Evolutionary conservation across 2,797 vertebrate species (phyloP), one percentile per base, ranked within the genome.

Genomic region (Gadopsis bispinosus): DNA sequence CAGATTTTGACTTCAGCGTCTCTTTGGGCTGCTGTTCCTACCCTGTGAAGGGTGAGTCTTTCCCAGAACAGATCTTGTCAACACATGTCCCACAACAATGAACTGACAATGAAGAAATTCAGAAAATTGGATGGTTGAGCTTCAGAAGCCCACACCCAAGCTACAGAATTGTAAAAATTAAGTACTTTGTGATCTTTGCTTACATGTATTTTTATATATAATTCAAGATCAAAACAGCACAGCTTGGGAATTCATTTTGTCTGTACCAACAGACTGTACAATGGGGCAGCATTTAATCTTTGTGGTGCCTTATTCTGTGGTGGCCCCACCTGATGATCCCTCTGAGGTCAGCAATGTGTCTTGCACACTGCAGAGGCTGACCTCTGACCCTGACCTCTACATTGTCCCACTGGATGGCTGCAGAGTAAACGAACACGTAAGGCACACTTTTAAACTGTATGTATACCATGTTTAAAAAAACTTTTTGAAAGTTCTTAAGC

Each of bases 311-410:
- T 69, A 81, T 50, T 83, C 67, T 54, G 56, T 89, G 12, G 0
- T 59, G 12, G 19, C 22, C 17, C 29, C 53, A 11, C n/a, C 51
- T 1, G 35, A 43, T 69, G 7, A 13, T 3, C 51, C 54, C 1
- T 74, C 82, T 26, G 75, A 73, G 29, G 43, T 45, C 79, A 56
- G 60, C 7, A 39, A 79, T 20, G 61, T 19, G 20, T 83, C 86
- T 64, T 91, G 91, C 70, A 39, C 7, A 0, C 78, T 90, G 62
- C 83, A 81, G 79, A 84, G 33, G 73, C n/a, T 91, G 85, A 87
- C 67, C 65, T 77, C 88, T 47, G 72, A 90, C 75, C 89, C 79
- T 4, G 63, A 83, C 45, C 2, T 93, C 73, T 88, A 84, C 73
- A 9, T 60, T 8, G 71, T 85, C 17, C 86, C 83, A 3, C 69